Evolutionary conservation across 2,797 vertebrate genomes (phyloP), one percentile per base, ranked within the genome.

Genomic region (Thaleichthys pacificus): DNA sequence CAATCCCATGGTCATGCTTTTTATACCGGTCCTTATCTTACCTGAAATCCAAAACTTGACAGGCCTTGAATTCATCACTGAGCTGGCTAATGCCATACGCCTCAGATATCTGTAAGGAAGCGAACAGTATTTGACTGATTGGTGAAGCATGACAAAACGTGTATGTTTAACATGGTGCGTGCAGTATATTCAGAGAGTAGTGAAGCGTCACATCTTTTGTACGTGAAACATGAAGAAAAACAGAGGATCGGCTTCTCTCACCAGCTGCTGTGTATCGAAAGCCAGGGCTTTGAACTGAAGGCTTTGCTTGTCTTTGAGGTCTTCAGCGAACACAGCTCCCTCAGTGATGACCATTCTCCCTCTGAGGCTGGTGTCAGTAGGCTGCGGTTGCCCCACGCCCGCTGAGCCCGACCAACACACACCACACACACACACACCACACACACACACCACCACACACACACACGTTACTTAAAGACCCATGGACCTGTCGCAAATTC

Each of bases 241-340:
- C n/a, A n/a, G 26, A 68, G 26, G 51, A 21, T 56, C 7, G 32
- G 2, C 2, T 42, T 42, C 35, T 65, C 66, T 88, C 71, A 94
- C 93, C 91, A 91, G 81, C 0, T 75, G 67, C 26, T 92, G 84
- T 4, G 90, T n/a, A 1, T 93, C 91, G 0, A 85, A 93, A 22
- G 93, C 91, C 74, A 93, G 72, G 6, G 87, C 76, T 72, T 92
- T 93, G 21, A 92, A 94, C 3, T 12, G 4, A 3, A 24, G 3
- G 4, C 87, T 92, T 79, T 85, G 87, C 72, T 61, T 79, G 83
- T 93, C 91, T 4, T 24, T 84, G 60, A 94, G 90, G 7, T 93
- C 85, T 0, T 90, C 77, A 0, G 86, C 86, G 66, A 92, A 93
- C 2, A 28, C 7, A 0, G 75, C 85, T 42, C 92, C 90, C 0